Evolutionary conservation across 2,797 vertebrate species (phyloP), one percentile per base, ranked within the genome.

Genomic region (Cephalopachus bancanus): DNA sequence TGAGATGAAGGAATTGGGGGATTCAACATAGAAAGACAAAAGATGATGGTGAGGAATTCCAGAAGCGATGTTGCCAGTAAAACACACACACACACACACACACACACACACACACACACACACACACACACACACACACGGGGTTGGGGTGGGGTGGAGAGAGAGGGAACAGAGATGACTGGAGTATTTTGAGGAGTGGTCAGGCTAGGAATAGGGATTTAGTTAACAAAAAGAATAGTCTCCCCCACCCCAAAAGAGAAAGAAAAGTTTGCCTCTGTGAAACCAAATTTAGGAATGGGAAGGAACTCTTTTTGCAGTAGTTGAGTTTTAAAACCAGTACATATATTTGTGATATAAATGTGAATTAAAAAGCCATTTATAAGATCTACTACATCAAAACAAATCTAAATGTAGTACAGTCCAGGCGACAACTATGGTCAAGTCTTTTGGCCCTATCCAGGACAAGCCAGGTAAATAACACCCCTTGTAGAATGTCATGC

Each of bases 241-340:
- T 44, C 44, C 44, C 44, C 44, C 44, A 5, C 44, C 44, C 44
- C 88, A 76, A 95, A 87, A 37, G 44, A 30, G 90, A 72, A n/a
- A 26, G 59, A 95, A 85, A 95, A 19, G 17, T 16, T 76, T 78
- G 62, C 12, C 65, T 86, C 62, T 72, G 57, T 16, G 7, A 79
- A 78, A 83, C 11, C 44, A 33, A 78, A 80, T 37, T 92, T 88
- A 71, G 16, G 33, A 93, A 62, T 78, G 84, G 49, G 16, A 86
- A 53, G 51, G 53, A 96, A 53, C 26, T 74, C 16, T 10, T 91
- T 72, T 64, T 87, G 7, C 87, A 78, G 15, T 33, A 79, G 64
- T 78, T 78, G 71, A 83, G 20, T 30, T 94, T 87, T 83, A 95
- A 90, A 91, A 71, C 49, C 12, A 84, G 11, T 69, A 53, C 14